Percentiles rank a stretch among this genome's conserved stretches.
Conservation (phyloP, 2,797 vertebrate genomes). For the Buceros bicornis region DNA sequence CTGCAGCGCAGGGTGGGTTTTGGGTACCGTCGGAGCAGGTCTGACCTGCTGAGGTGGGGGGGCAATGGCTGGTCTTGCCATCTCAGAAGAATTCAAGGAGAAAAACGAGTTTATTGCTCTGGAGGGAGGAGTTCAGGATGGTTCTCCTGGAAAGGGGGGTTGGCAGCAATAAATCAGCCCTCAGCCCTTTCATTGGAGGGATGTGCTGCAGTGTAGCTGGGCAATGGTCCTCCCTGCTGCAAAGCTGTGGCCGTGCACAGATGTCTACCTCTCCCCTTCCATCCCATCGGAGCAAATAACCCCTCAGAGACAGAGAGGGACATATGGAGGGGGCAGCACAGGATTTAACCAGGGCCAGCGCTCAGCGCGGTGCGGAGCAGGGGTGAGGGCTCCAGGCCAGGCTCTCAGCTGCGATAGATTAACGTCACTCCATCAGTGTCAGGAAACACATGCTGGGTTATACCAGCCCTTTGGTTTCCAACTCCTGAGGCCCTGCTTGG, state of each 20-base stretch:
- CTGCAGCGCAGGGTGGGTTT: background rate
- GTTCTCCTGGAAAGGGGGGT: background rate
- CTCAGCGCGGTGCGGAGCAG: rapidly evolving
- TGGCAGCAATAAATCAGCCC: background rate
- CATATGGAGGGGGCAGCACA: background rate
- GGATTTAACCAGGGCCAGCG: background rate
- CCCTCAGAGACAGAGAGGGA: background rate
- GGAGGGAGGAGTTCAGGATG: background rate
- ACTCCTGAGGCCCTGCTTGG: background rate
- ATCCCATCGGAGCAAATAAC: background rate
- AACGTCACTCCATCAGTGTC: background rate
- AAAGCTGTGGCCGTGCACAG: background rate
- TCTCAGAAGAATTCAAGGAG: background rate
- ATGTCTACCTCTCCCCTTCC: background rate
- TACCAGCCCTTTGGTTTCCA: background rate
- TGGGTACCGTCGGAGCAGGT: background rate
- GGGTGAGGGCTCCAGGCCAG: background rate
- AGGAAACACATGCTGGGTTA: background rate
- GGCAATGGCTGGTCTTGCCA: rapidly evolving
- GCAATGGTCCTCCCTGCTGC: background rate
- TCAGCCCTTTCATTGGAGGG: background rate
- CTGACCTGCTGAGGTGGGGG: background rate
- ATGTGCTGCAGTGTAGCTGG: rapidly evolving
- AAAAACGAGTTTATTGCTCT: background rate
- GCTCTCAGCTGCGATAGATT: background rate